These are phyloP conservation scores for Actinia tenebrosa DNA, from an alignment of 64 coral and sea anemone genomes.

Conservation along the genomic window DNA sequence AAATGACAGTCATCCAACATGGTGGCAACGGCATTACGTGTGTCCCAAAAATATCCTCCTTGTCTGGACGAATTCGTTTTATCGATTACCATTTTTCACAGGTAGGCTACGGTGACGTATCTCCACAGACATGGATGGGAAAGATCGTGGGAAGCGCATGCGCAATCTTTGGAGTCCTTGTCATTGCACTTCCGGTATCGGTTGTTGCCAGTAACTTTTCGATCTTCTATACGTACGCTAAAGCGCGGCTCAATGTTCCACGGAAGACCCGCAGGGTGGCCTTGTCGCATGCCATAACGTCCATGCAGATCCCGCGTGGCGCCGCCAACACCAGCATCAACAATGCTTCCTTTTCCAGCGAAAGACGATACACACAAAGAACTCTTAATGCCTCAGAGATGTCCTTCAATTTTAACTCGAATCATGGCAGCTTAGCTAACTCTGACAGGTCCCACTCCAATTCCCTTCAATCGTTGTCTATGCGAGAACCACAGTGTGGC, in stretches of 20 bases:
- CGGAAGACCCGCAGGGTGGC: conserved; percentile 80
- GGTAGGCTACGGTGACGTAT: conserved; percentile 95
- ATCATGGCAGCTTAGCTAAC: conserved; percentile 15
- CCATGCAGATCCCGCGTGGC: conserved; percentile 63
- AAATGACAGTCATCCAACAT: neutral
- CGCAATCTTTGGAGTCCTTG: conserved; percentile 94
- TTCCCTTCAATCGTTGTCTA: conserved; percentile 64
- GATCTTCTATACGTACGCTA: conserved; percentile 96
- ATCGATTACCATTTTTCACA: conserved; percentile 21
- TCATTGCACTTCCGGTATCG: conserved; percentile 95
- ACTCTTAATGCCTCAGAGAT: conserved; percentile 70
- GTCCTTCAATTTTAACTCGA: conserved; percentile 55
- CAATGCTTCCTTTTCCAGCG: conserved; percentile 61
- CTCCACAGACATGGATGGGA: conserved; percentile 91
- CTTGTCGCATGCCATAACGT: conserved; percentile 74
- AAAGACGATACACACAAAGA: conserved; percentile 68
- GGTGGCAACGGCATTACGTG: neutral
- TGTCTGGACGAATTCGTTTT: neutral
- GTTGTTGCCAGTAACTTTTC: conserved; percentile 96
- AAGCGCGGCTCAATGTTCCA: conserved; percentile 93
- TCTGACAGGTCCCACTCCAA: conserved; percentile 42
- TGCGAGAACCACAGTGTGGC: conserved; percentile 28
- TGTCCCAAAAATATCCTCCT: neutral
- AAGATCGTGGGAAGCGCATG: conserved; percentile 89
- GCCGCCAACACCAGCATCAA: conserved; percentile 35